Conservation (phyloP, 2,113 vertebrate genomes). For the Melanostigma gelatinosum region DNA sequence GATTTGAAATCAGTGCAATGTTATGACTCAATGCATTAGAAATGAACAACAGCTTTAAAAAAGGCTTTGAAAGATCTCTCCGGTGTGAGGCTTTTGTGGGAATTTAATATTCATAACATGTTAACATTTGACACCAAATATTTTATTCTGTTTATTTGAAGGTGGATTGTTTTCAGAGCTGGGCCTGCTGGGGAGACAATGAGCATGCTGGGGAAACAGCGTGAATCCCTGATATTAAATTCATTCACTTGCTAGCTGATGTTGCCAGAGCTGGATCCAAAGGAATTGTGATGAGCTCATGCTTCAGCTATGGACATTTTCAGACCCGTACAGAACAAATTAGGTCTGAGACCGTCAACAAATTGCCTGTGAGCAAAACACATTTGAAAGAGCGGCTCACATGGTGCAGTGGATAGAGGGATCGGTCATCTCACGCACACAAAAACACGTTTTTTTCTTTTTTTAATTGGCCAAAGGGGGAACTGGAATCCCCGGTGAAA, state of each 20-base stretch:
- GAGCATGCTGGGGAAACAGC: slow-evolving; percentile 52
- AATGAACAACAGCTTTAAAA: slow-evolving; percentile 39
- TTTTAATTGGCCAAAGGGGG: slow-evolving; percentile 16
- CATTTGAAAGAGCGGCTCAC: slow-evolving; percentile 27
- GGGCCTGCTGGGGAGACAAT: slow-evolving; percentile 47
- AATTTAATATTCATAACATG: slow-evolving; percentile 43
- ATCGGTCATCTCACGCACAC: slow-evolving; percentile 15
- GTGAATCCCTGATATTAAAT: slow-evolving; percentile 62
- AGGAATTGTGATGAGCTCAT: slow-evolving; percentile 59
- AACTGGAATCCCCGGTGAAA: slow-evolving; percentile 14
- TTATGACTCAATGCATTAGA: slow-evolving; percentile 38
- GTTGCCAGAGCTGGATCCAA: slow-evolving; percentile 44
- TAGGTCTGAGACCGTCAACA: slow-evolving; percentile 64
- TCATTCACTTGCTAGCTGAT: slow-evolving; percentile 60
- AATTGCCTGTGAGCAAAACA: slow-evolving; percentile 55
- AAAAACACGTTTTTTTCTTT: neutral
- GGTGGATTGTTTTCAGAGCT: slow-evolving; percentile 44
- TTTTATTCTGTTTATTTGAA: slow-evolving; percentile 49
- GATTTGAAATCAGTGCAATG: slow-evolving; percentile 44
- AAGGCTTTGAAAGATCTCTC: slow-evolving; percentile 2
- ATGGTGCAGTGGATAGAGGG: slow-evolving; percentile 14
- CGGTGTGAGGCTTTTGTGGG: slow-evolving; percentile 5
- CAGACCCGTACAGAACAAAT: slow-evolving; percentile 52
- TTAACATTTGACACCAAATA: slow-evolving; percentile 38
- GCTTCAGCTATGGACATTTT: slow-evolving; percentile 47